phyloP scores from a whole-genome alignment of 1,140 invertebrate genomes.

The Ladona fulva region DNA sequence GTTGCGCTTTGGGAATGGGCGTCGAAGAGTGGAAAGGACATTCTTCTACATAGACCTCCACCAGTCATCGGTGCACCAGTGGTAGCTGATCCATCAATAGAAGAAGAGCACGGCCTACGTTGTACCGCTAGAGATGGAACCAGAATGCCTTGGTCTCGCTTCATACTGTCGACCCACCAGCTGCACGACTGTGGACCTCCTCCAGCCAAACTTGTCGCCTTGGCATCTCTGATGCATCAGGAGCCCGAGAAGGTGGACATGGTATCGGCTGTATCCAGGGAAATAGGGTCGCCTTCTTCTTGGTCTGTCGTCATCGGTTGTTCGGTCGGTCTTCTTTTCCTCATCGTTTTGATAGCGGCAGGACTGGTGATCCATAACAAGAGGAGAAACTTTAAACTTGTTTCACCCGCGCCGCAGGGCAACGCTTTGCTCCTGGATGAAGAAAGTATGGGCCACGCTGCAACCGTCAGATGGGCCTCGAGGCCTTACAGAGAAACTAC shows the following conservation, averaged over 20 bases:
- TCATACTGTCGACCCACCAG: neutral
- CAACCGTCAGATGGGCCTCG: neutral
- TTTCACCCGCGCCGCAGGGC: neutral
- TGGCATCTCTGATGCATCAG: neutral
- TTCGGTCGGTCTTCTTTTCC: neutral
- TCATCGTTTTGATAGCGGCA: neutral
- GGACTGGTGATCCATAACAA: neutral
- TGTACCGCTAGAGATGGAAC: neutral
- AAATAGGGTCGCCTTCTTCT: neutral
- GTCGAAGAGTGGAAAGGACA: constrained; percentile 49
- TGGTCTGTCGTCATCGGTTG: neutral
- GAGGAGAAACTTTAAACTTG: too few species aligned
- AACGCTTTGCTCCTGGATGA: neutral
- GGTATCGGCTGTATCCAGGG: neutral
- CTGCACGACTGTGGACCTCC: neutral
- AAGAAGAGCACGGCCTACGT: neutral
- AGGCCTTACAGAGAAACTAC: neutral
- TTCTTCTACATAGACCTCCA: constrained; percentile 40
- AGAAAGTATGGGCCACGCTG: neutral
- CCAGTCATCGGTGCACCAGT: neutral
- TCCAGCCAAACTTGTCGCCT: neutral
- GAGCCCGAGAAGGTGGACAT: neutral
- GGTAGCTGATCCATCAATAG: neutral
- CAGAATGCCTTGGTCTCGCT: neutral
- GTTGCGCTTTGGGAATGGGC: constrained; percentile 65